Percentiles rank a stretch among this genome's conserved stretches.
These are phyloP conservation scores for Aphelinus atriplicis DNA, from an alignment of 1,140 invertebrate species.

Conservation along the genomic window DNA sequence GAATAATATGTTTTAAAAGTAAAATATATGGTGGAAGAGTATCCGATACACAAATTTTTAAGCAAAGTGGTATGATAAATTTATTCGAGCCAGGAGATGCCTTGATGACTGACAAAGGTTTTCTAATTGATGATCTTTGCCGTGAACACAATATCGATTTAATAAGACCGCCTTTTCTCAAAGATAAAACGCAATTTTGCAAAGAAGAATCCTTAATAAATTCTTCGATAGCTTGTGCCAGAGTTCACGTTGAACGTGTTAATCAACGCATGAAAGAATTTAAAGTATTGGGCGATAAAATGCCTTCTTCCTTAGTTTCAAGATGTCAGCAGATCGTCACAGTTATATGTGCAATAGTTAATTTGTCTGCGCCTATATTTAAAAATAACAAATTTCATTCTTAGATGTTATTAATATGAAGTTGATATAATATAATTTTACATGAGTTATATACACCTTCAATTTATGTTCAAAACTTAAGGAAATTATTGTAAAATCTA, in stretches of 20 bases:
- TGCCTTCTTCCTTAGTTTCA: conserved; percentile 36
- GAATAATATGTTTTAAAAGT: conserved; percentile 53
- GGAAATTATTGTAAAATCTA: too few relatives aligned
- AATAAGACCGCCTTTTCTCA: conserved; percentile 45
- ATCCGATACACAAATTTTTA: conserved; percentile 53
- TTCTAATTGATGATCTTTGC: conserved; percentile 49
- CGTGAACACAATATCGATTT: conserved; percentile 34
- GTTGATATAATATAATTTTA: too few relatives aligned
- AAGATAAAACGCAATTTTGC: conserved; percentile 45
- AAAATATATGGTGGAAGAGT: conserved; percentile 50
- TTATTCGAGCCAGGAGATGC: conserved; percentile 32
- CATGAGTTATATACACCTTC: too few relatives aligned
- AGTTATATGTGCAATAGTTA: conserved; percentile 32
- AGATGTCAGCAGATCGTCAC: conserved; percentile 36
- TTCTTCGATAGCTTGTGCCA: conserved; percentile 47
- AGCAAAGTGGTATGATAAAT: conserved; percentile 31
- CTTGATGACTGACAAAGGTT: conserved; percentile 46
- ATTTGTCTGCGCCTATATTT: conserved; percentile 38
- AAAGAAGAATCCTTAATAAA: conserved; percentile 44
- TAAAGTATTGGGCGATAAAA: conserved; percentile 42
- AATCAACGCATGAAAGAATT: conserved; percentile 53
- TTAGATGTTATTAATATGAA: neutral
- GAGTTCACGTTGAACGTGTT: conserved; percentile 36
- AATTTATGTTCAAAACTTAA: too few relatives aligned
- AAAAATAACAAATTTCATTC: conserved; percentile 27